A percentile compares a stretch with the other conserved stretches of the same genome.
phyloP scores from a whole-genome alignment of 2,113 vertebrate genomes.

The Amazona guildingii region DNA sequence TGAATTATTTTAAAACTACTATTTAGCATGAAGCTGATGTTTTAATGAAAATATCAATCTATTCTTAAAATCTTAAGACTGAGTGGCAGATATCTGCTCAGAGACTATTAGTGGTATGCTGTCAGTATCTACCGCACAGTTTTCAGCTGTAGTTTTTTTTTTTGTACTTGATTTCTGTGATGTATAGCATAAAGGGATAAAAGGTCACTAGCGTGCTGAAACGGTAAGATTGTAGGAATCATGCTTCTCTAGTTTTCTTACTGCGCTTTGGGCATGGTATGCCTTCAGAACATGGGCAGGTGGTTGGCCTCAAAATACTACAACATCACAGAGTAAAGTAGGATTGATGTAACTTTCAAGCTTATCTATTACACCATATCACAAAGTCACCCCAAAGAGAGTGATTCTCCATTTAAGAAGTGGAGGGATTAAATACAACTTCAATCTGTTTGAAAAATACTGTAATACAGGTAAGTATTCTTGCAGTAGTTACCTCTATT shows the following conservation, averaged over 20 bases:
- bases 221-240: background rate
- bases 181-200: background rate
- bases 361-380: background rate
- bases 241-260: background rate
- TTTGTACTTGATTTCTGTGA: background rate
- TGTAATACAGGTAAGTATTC: background rate
- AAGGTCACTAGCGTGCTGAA: background rate
- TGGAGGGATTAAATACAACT: background rate
- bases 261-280: background rate
- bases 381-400: background rate
- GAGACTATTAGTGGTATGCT: background rate
- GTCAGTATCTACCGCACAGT: background rate
- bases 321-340: background rate
- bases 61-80: background rate
- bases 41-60: background rate
- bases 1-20: background rate
- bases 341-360: background rate
- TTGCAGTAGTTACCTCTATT: background rate
- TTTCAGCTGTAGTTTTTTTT: background rate
- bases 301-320: background rate
- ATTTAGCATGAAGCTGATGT: background rate
- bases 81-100: background rate
- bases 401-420: background rate
- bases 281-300: background rate
- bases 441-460: background rate